A percentile compares a stretch with the other conserved stretches of the same genome.
Evolutionary conservation across 1,140 invertebrate species (phyloP).

Genomic region (Dendroctonus ponderosae): DNA sequence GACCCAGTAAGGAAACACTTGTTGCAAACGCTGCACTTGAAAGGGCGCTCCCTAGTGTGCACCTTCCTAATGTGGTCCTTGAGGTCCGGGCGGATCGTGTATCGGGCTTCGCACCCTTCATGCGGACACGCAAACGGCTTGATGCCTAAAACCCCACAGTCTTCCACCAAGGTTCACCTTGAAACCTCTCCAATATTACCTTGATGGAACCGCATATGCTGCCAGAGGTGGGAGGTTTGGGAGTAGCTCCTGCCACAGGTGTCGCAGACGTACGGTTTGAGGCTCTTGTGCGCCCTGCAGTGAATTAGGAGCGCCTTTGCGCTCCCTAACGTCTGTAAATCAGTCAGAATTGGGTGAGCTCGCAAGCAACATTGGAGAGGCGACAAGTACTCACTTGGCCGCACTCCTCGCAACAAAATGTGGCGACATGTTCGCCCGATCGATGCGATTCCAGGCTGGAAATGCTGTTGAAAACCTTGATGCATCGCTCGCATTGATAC

Average conservation of each 20-base stretch:
- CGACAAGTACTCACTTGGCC: constrained; percentile 51
- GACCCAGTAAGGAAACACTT: constrained; percentile 73
- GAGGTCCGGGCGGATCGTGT: constrained; percentile 65
- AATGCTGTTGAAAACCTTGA: constrained; percentile 44
- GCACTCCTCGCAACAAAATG: constrained; percentile 55
- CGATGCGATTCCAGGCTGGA: constrained; percentile 46
- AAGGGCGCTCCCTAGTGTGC: constrained; percentile 69
- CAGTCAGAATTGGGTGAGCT: not conserved
- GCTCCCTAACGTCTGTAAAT: constrained; percentile 48
- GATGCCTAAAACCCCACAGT: constrained; percentile 50
- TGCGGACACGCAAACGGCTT: constrained; percentile 61
- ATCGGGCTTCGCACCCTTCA: constrained; percentile 61
- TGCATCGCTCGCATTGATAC: constrained; percentile 49
- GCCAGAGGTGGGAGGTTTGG: constrained; percentile 62
- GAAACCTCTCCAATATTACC: constrained; percentile 40
- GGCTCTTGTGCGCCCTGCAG: constrained; percentile 52
- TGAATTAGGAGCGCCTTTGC: constrained; percentile 52
- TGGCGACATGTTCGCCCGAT: constrained; percentile 50
- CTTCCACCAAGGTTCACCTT: no score
- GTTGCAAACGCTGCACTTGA: constrained; percentile 67
- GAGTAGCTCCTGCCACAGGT: constrained; percentile 61
- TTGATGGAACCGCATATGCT: constrained; percentile 61
- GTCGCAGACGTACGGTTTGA: constrained; percentile 60
- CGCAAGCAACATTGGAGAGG: not conserved
- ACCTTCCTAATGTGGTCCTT: constrained; percentile 66